Percentiles rank a stretch among this genome's conserved stretches.
phyloP scores from a whole-genome alignment of 2,113 vertebrate species.

The Coreoperca whiteheadi region DNA sequence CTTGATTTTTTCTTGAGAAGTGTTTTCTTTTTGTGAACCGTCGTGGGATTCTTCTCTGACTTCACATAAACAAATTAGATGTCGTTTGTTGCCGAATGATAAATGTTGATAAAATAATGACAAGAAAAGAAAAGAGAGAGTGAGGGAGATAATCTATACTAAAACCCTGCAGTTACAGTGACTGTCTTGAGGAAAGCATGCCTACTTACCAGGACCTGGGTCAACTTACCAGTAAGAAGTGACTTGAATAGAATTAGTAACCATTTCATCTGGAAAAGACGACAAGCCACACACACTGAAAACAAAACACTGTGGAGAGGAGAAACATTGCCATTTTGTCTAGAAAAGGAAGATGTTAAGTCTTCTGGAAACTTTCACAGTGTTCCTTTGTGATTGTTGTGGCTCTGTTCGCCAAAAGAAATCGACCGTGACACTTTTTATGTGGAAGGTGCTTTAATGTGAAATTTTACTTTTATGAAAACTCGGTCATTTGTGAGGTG shows the following conservation, averaged over 20 bases:
- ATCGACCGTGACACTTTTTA: background rate
- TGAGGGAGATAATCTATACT: background rate
- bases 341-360: background rate
- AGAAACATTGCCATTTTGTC: background rate
- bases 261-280: background rate
- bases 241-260: background rate
- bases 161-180: background rate
- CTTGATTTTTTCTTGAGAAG: background rate
- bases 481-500: background rate
- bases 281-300: background rate
- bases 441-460: background rate
- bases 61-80: background rate
- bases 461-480: background rate
- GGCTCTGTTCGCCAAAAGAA: background rate
- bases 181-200: background rate
- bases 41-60: background rate
- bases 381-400: background rate
- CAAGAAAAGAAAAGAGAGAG: background rate
- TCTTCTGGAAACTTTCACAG: background rate
- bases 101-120: background rate
- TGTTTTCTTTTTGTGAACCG: background rate
- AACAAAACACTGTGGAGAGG: background rate
- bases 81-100: background rate
- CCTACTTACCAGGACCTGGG: conserved; percentile 3
- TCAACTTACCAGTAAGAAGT: background rate